phyloP scores from a whole-genome alignment of 1,140 invertebrate genomes.

The Lasaia peninsularis region DNA sequence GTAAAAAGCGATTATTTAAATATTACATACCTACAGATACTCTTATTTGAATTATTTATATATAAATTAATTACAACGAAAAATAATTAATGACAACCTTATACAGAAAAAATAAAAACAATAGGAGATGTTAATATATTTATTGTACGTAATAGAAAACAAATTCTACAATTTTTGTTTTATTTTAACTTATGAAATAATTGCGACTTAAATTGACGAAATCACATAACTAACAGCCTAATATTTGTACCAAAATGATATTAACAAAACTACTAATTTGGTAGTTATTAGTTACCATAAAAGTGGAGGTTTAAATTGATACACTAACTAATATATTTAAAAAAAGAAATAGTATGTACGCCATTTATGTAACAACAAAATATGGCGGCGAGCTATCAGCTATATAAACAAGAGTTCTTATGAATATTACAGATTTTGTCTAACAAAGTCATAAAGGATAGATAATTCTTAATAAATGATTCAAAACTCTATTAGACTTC shows the following conservation, averaged over 20 bases:
- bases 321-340: neutral
- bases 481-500: neutral
- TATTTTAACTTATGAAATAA: constrained; percentile 28
- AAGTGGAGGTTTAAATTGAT: neutral
- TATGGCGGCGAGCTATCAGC: neutral
- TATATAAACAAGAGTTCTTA: neutral
- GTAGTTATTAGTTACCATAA: neutral
- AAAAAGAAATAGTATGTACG: too few relatives aligned
- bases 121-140: constrained; percentile 23
- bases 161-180: constrained; percentile 9
- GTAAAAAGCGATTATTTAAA: too few relatives aligned
- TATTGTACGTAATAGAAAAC: constrained; percentile 19
- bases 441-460: neutral
- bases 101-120: constrained; percentile 19
- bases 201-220: constrained; percentile 25
- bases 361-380: too few relatives aligned
- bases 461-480: neutral
- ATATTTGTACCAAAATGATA: constrained; percentile 28
- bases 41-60: too few relatives aligned
- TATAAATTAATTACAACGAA: too few relatives aligned
- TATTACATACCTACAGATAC: too few relatives aligned
- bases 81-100: too few relatives aligned
- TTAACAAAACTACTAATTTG: constrained; percentile 8
- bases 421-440: neutral
- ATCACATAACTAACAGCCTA: constrained; percentile 38